Conservation (phyloP, 23 tunicate species). For the Halocynthia roretzi region DNA sequence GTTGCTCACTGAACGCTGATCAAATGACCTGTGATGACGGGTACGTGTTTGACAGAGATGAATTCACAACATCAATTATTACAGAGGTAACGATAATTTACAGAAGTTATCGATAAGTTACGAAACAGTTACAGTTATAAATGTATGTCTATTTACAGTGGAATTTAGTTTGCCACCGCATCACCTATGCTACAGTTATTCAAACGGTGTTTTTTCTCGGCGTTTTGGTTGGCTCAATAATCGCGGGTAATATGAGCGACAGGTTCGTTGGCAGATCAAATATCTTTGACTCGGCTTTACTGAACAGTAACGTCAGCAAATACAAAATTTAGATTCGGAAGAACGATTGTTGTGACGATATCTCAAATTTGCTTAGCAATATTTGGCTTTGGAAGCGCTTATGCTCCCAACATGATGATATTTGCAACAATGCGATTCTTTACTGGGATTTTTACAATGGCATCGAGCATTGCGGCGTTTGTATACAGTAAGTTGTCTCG, state of each 20-base stretch:
- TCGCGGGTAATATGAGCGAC: slow-evolving; percentile 67
- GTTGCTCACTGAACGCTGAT: too few species aligned
- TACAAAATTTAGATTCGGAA: slow-evolving; percentile 39
- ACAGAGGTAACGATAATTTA: slow-evolving; percentile 50
- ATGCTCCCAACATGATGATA: slow-evolving; percentile 57
- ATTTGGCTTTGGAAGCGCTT: slow-evolving; percentile 77
- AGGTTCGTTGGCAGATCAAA: slow-evolving; percentile 38
- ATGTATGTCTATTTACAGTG: slow-evolving; percentile 29
- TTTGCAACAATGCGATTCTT: slow-evolving; percentile 71
- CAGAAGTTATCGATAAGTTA: too few species aligned
- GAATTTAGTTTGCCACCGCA: slow-evolving; percentile 66
- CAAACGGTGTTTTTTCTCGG: slow-evolving; percentile 71
- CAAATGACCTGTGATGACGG: neutral
- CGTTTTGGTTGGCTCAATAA: slow-evolving; percentile 63
- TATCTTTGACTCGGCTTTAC: neutral
- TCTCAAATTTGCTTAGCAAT: slow-evolving; percentile 52
- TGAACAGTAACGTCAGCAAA: too few species aligned
- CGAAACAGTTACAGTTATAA: neutral
- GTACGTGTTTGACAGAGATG: slow-evolving; percentile 48
- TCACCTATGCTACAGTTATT: slow-evolving; percentile 48
- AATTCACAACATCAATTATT: slow-evolving; percentile 45
- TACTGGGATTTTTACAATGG: slow-evolving; percentile 73
- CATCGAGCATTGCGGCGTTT: slow-evolving; percentile 72
- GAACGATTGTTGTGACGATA: slow-evolving; percentile 57
- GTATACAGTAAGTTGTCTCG: slow-evolving; percentile 58